A percentile compares a stretch with the other conserved stretches of the same genome.
These are phyloP conservation scores for Tetramorium parvispinum DNA, from an alignment of 1,140 invertebrate species.

Conservation along the genomic window DNA sequence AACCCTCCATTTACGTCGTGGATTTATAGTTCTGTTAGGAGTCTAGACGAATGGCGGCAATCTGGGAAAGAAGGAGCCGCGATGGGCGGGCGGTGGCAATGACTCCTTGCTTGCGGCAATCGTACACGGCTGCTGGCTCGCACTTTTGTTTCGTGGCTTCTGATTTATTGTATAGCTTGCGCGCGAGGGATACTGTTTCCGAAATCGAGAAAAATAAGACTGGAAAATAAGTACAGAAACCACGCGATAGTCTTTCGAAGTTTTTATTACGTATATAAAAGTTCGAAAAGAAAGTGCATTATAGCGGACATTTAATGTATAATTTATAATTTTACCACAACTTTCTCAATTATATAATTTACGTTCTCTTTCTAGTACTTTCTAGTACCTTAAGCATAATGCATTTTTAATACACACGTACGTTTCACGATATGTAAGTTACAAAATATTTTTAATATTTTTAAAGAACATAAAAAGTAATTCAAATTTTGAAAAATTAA, in stretches of 20 bases:
- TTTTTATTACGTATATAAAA: neutral
- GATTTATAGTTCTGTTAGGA: constrained; percentile 62
- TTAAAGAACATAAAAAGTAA: neutral
- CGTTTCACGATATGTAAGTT: neutral
- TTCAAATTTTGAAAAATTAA: neutral
- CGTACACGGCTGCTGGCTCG: constrained; percentile 27
- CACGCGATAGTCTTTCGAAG: neutral
- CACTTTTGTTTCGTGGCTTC: constrained; percentile 53
- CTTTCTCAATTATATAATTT: neutral
- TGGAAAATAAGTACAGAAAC: neutral
- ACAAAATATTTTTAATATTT: neutral
- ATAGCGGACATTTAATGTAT: neutral
- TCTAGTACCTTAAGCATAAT: neutral
- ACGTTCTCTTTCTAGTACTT: neutral
- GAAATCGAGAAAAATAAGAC: constrained; percentile 40
- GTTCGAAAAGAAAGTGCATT: neutral
- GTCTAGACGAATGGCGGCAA: constrained; percentile 64
- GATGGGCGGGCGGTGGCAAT: constrained; percentile 54
- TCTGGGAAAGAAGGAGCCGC: constrained; percentile 67
- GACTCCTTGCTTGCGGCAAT: constrained; percentile 59
- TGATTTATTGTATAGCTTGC: constrained; percentile 49
- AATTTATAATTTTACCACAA: neutral
- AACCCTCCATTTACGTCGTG: constrained; percentile 27
- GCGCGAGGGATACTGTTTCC: constrained; percentile 25
- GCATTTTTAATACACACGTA: neutral